These are phyloP conservation scores for Pseudolaguvia tuberculata DNA, from an alignment of 2,113 vertebrate species.

Conservation along the genomic window DNA sequence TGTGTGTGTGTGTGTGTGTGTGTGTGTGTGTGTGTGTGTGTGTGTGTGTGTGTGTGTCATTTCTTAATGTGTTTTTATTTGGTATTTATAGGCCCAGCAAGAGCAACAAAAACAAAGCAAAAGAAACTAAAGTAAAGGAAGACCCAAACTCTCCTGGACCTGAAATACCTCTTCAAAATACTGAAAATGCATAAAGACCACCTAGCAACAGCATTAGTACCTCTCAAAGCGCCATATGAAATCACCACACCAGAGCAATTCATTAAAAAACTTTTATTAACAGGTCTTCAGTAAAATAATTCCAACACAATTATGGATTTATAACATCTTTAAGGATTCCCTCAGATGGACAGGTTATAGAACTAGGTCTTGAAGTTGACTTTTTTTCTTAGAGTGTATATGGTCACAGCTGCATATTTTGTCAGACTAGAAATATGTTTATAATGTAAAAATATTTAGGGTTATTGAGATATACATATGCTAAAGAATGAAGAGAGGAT, in stretches of 20 bases:
- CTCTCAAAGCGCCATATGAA: background rate
- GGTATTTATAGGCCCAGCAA: slow-evolving; percentile 53
- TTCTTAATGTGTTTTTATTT: background rate
- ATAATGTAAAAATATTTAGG: background rate
- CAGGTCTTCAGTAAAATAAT: background rate
- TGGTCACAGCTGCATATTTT: background rate
- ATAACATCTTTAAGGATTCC: background rate
- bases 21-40: no score
- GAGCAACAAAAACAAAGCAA: slow-evolving; percentile 41
- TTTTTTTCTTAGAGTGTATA: background rate
- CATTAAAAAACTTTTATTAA: background rate
- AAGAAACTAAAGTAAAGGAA: slow-evolving; percentile 24
- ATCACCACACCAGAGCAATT: background rate
- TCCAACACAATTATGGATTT: background rate
- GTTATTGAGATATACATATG: background rate
- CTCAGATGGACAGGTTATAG: background rate
- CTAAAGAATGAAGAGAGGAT: background rate
- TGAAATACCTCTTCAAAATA: slow-evolving; percentile 46
- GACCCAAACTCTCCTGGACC: slow-evolving; percentile 14
- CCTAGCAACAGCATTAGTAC: background rate
- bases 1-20: no score
- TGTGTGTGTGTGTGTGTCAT: background rate
- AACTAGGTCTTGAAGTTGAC: background rate
- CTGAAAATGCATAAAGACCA: slow-evolving; percentile 52
- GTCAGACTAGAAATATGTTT: background rate